These are phyloP conservation scores for Burhinus bistriatus DNA, from an alignment of 2,113 vertebrate species.

Conservation along the genomic window DNA sequence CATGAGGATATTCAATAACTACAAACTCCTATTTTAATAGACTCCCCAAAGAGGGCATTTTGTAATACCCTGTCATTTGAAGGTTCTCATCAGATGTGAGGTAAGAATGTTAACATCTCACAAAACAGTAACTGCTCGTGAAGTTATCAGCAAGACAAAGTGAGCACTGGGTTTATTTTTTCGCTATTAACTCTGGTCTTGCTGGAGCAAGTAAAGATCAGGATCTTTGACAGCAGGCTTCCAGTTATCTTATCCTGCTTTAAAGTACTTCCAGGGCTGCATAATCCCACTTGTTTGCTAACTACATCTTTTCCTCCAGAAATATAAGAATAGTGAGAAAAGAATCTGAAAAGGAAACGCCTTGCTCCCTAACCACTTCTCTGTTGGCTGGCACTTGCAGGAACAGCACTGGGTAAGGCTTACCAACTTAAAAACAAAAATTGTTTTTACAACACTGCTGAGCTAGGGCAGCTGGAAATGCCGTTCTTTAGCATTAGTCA, in stretches of 20 bases:
- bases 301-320: not conserved
- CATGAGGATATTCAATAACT: not conserved
- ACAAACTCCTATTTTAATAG: not conserved
- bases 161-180: not conserved
- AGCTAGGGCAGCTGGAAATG: not conserved
- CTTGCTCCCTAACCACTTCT: not conserved
- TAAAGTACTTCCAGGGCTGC: not conserved
- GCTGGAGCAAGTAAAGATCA: not conserved
- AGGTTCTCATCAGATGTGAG: not conserved
- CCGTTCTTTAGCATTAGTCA: not conserved
- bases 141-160: not conserved
- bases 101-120: not conserved
- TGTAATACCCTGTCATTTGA: not conserved
- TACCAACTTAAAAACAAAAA: not conserved
- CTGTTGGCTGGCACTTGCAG: not conserved
- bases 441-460: not conserved
- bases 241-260: not conserved
- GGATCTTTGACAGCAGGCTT: not conserved
- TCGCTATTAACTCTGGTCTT: not conserved
- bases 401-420: not conserved
- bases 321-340: not conserved
- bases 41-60: not conserved
- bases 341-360: not conserved
- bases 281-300: not conserved
- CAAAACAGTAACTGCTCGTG: fast-evolving